Conservation (phyloP, 2,113 vertebrate genomes). For the Cololabis saira region DNA sequence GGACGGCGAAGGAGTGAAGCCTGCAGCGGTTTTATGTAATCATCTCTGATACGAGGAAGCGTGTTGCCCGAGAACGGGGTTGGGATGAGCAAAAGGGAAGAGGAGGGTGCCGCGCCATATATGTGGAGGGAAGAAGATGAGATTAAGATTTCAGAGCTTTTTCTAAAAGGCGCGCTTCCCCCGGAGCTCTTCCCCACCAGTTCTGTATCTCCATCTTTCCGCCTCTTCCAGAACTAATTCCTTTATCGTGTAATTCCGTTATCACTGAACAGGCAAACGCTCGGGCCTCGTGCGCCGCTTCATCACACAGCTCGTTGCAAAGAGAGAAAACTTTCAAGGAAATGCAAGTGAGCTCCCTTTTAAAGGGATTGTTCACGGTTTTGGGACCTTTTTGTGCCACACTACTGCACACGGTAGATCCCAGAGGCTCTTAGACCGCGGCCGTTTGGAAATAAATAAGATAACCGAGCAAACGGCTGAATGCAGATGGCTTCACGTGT, state of each 20-base stretch:
- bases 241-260: slow-evolving; percentile 61
- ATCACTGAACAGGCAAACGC: slow-evolving; percentile 42
- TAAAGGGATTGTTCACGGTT: slow-evolving; percentile 28
- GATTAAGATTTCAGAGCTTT: slow-evolving; percentile 66
- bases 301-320: slow-evolving; percentile 8
- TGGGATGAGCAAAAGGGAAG: background rate
- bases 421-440: background rate
- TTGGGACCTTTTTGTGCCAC: slow-evolving; percentile 8
- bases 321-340: slow-evolving; percentile 29
- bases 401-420: background rate
- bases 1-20: slow-evolving; percentile 8
- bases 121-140: slow-evolving; percentile 39
- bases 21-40: slow-evolving; percentile 50
- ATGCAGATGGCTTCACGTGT: background rate
- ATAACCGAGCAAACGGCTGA: slow-evolving; percentile 4
- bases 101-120: slow-evolving; percentile 1
- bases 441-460: background rate
- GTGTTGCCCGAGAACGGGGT: slow-evolving; percentile 32
- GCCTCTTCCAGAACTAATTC: slow-evolving; percentile 60
- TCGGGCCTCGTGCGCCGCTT: background rate
- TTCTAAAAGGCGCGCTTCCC: slow-evolving; percentile 30
- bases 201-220: slow-evolving; percentile 38
- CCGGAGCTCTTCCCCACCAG: slow-evolving; percentile 18
- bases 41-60: slow-evolving; percentile 39
- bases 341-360: slow-evolving; percentile 18